Conservation (phyloP, 2,888 invertebrate species). For the Pristionchus fissidentatus region DNA sequence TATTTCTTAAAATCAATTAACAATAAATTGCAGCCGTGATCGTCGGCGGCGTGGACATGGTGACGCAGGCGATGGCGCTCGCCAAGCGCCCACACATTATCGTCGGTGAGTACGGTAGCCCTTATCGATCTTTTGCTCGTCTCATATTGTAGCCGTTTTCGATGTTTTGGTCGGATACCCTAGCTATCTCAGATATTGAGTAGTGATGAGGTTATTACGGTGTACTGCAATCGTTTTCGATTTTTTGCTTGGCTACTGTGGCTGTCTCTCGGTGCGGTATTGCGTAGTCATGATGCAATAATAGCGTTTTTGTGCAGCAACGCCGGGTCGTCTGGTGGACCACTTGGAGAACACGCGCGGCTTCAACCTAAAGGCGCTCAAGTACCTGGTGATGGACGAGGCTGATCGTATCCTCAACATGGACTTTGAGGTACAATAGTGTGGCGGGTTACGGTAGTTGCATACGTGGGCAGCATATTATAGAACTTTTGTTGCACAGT, state of each 20-base stretch:
- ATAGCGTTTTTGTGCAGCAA: constrained; percentile 79
- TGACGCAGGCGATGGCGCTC: constrained; percentile 89
- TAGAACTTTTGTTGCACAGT: too few relatives aligned
- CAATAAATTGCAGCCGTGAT: constrained; percentile 84
- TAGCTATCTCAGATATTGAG: too few relatives aligned
- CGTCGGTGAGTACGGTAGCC: too few relatives aligned
- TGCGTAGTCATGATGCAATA: neutral
- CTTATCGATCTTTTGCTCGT: neutral
- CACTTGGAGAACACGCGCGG: constrained; percentile 98
- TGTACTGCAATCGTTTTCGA: too few relatives aligned
- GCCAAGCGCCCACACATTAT: constrained; percentile 97
- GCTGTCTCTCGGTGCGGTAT: neutral
- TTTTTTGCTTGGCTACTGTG: too few relatives aligned
- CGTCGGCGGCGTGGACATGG: constrained; percentile 99
- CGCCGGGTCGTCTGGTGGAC: constrained; percentile 78
- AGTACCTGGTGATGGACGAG: constrained; percentile 93
- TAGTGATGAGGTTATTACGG: too few relatives aligned
- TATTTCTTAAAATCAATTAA: neutral
- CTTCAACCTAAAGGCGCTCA: constrained; percentile 89
- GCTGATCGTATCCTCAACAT: constrained; percentile 98
- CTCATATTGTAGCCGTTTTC: too few relatives aligned
- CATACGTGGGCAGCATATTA: too few relatives aligned
- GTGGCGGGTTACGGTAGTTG: too few relatives aligned
- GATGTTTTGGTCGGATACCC: too few relatives aligned
- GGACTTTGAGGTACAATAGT: constrained; percentile 90